Evolutionary conservation across 2,888 invertebrate genomes (phyloP), one percentile per base, ranked within the genome.

Genomic region (Eupithecia subfuscata): DNA sequence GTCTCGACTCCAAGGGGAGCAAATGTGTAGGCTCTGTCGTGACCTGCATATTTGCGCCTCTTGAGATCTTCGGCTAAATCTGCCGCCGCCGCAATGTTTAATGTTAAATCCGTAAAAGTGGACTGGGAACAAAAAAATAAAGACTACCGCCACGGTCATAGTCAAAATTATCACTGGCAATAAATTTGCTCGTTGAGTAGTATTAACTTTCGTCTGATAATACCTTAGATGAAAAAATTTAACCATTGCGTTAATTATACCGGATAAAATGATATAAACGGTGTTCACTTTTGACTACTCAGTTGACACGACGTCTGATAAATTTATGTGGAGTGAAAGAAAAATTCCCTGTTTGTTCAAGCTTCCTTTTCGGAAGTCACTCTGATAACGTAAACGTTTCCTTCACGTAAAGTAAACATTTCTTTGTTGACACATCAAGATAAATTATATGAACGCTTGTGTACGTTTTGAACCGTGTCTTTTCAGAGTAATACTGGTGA

Each of bases 371-470:
- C 68, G 68, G 68, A 68, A 68, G 68, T 43, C 43, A 7, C 68
- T n/a, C 22, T 45, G 68, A 68, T 68, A 68, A 43, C 68, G 68
- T 68, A 68, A 68, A 68, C 43, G 68, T 14, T 67, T 68, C 68
- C 68, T 40, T 45, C 40, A 40, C 65, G 40, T 40, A n/a, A 40
- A 1, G 65, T 67, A 67, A 67, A 67, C 22, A 25, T 22, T 40
- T 22, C 22, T 67, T 43, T 22, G 40, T 45, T 68, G 68, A 68
- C 68, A 37, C 37, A 45, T 43, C 25, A 68, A 40, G 68, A 68
- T 43, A 40, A 22, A 68, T 37, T 67, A 64, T 64, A 9, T 1
- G 64, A 34, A 18, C 16, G 25, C 14, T 14, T 14, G 22, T 14
- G 14, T 18, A 34, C 16, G 34, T 34, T 34, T 64, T 34, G 64